Conservation (phyloP, 2,888 invertebrate species). For the Lepas anatifera region DNA sequence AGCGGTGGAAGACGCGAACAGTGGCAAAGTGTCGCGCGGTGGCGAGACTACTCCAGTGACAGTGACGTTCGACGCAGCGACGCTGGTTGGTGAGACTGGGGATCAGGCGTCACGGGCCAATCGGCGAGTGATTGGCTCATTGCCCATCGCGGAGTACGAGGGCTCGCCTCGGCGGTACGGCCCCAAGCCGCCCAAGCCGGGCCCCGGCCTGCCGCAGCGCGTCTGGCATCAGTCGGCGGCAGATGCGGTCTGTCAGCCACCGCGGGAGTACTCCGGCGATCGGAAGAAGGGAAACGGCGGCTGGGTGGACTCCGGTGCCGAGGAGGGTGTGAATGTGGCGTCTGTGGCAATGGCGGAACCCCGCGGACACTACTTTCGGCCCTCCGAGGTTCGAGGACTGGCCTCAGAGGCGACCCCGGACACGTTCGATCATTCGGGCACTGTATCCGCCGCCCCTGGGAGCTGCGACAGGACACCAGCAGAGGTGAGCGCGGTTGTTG, state of each 20-base stretch:
- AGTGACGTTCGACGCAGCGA: no score
- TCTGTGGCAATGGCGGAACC: not conserved
- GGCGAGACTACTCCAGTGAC: no score
- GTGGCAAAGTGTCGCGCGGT: not conserved
- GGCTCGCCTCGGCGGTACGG: conserved; percentile 81
- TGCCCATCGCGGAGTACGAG: conserved; percentile 88
- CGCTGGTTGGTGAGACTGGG: no score
- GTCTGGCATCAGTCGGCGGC: conserved; percentile 19
- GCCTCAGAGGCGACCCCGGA: conserved; percentile 18
- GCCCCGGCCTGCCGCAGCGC: conserved; percentile 24
- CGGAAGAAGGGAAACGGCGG: no score
- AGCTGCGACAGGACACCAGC: no score
- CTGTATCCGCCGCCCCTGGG: no score
- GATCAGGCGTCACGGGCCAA: no score
- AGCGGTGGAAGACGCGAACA: not conserved
- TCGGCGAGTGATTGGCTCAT: conserved; percentile 53
- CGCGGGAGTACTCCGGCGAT: not conserved
- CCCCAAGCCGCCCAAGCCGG: conserved; percentile 36
- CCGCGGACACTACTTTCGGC: not conserved
- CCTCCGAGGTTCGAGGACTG: not conserved
- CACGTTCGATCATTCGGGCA: not conserved
- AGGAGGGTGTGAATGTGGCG: not conserved
- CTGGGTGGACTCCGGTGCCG: not conserved
- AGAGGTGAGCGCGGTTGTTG: no score
- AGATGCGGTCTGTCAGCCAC: not conserved